Base-by-base conservation (phyloP, 2,113 vertebrate species). In the Paraplagusia blochii region DNA sequence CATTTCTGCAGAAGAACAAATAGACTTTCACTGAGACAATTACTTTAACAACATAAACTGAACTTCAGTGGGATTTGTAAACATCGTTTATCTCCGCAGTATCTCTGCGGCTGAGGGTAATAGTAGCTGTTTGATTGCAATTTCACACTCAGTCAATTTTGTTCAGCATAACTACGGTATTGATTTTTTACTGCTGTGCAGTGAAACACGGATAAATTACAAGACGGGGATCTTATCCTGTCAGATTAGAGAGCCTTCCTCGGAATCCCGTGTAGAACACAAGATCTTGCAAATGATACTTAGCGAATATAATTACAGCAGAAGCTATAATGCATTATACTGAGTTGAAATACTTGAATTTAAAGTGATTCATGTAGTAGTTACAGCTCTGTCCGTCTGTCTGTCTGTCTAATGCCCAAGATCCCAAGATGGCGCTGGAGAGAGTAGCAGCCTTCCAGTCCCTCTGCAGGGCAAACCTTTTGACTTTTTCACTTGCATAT, bases 121-220 rank as follows among this genome's bases (percentile, higher is more conserved):
- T 78, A 79, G 73, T 76, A 72, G 69, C 77, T 63, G 63, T 76
- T 86, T 89, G 78, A 87, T 82, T 81, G 83, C 77, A 87, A 85
- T 88, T 88, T 88, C 81, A 88, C 78, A 85, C 80, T 74, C 77
- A 75, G 77, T 82, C 81, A 87, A 80, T 89, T 88, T 71, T 69
- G 65, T 74, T 81, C 76, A 58, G 72, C 58, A 71, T 75, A 84
- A 85, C 38, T 53, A 67, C 54, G 58, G 58, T 78, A 89, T 88
- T 72, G 84, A 88, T 86, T 87, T 29, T 82, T 69, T 44, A 72
- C 68, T 57, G 66, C 61, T 60, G 74, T 18, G 29, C 34, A 7
- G 51, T 53, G 56, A 78, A 81, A 72, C 48, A 45, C 55, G 72
- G 76, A 84, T 80, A 51, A 66, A 85, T 81, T 79, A 67, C 70